These are phyloP conservation scores for Saxicola maurus DNA, from an alignment of 2,797 vertebrate genomes.

Conservation along the genomic window DNA sequence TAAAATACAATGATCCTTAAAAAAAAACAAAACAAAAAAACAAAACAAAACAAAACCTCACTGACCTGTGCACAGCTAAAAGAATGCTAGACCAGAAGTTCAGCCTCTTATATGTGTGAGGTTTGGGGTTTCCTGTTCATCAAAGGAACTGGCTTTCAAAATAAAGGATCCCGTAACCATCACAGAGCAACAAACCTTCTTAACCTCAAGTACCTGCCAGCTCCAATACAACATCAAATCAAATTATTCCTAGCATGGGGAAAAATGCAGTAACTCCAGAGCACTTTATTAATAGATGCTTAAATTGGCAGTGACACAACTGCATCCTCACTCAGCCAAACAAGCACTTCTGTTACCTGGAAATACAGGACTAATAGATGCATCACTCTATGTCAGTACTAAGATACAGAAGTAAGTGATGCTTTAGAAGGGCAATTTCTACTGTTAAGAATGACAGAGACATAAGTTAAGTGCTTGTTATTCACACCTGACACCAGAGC, in stretches of 20 bases:
- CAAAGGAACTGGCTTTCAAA: not conserved
- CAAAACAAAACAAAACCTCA: not conserved
- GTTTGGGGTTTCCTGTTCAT: not conserved
- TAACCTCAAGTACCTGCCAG: not conserved
- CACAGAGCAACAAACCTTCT: not conserved
- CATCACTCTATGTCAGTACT: not conserved
- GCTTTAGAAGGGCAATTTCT: not conserved
- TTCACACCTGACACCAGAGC: not conserved
- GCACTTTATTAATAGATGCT: not conserved
- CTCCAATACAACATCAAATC: not conserved
- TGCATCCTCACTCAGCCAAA: rapidly evolving
- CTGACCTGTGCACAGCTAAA: not conserved
- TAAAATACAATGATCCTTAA: not conserved
- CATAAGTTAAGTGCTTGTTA: not conserved
- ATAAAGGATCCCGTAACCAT: not conserved
- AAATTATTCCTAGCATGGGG: not conserved
- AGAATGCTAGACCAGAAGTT: not conserved
- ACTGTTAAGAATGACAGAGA: not conserved
- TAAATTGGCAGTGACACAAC: not conserved
- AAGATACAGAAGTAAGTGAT: not conserved
- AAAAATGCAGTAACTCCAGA: not conserved
- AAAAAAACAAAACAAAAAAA: no score
- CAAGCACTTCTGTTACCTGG: not conserved
- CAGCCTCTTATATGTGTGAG: not conserved
- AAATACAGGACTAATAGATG: not conserved